Evolutionary conservation across 2,797 vertebrate genomes (phyloP).

Genomic region (Danionella dracula): DNA sequence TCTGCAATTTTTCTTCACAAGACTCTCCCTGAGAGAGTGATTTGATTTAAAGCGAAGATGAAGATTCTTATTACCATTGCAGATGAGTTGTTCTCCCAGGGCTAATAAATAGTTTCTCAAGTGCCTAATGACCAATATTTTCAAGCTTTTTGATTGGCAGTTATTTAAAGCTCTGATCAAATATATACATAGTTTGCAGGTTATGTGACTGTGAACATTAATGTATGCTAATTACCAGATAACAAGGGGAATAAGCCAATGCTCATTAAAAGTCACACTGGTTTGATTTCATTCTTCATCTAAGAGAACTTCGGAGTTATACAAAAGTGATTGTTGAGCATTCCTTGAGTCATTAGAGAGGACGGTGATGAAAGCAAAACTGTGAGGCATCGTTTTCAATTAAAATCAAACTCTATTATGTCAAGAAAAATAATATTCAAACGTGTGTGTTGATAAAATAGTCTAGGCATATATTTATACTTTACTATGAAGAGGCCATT

Average conservation of each 20-base stretch:
- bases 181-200: slow-evolving; percentile 49
- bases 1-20: too few species aligned
- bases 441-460: too few species aligned
- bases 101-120: slow-evolving; percentile 38
- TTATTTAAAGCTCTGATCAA: slow-evolving; percentile 58
- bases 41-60: too few species aligned
- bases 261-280: slow-evolving; percentile 66
- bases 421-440: too few species aligned
- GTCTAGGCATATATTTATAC: too few species aligned
- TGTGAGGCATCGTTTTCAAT: neutral
- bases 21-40: too few species aligned
- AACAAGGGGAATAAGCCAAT: slow-evolving; percentile 64
- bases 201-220: slow-evolving; percentile 54
- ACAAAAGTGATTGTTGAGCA: slow-evolving; percentile 23
- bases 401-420: neutral
- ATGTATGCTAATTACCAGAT: slow-evolving; percentile 68
- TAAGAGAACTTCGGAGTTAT: slow-evolving; percentile 33
- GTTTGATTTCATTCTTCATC: slow-evolving; percentile 30
- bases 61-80: slow-evolving; percentile 32
- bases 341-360: slow-evolving; percentile 39
- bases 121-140: slow-evolving; percentile 43
- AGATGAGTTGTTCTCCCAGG: slow-evolving; percentile 23
- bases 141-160: slow-evolving; percentile 49
- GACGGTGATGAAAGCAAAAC: slow-evolving; percentile 19
- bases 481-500: too few species aligned